Base-by-base conservation (phyloP, 2,888 invertebrate species). In the Odontothrips loti region DNA sequence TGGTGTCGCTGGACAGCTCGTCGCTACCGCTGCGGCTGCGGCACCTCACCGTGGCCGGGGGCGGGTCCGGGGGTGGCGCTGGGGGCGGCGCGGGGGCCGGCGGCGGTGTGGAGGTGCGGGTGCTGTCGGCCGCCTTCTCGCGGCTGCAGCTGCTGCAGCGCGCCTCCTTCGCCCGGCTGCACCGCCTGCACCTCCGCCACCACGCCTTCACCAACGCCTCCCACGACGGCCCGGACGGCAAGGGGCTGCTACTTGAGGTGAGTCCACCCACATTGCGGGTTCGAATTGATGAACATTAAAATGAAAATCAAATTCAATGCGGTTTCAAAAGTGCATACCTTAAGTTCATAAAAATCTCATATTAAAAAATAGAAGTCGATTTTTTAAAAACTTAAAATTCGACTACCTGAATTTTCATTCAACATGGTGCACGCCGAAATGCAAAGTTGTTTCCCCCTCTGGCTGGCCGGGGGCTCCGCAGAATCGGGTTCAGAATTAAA, bases 151-250 rank as follows among this genome's bases (percentile, higher is more conserved):
- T 91, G 82, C 86, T 91, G 82, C 88, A 88, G 81, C 88, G 82
- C 51, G 83, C 82, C 47, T 82, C 83, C 51, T 83, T 84, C 81
- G 81, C 82, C 51, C 82, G 90, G 81, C 88, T 93, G 34, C 88
- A 88, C 83, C 87, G 93, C 78, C 88, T 93, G 63, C 87, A 90
- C 63, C 88, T 93, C 83, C 89, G 89, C 84, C 89, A 89, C 82
- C 89, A 89, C 84, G 90, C 93, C 12, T 93, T 93, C 84, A 88
- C 90, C 85, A 90, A 91, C 85, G 86, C 92, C 81, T 90, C 89
- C 84, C n/a, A 27, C 68, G 68, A 75, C 68, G 68, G 68, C 27
- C 68, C 20, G 63, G 63, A 4, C 68, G 89, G 91, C 10, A 88
- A 91, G 82, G 90, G 90, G 87, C 89, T 91, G 68, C 88, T 90